phyloP scores from a whole-genome alignment of 2,797 vertebrate species.

The Monodelphis domestica region DNA sequence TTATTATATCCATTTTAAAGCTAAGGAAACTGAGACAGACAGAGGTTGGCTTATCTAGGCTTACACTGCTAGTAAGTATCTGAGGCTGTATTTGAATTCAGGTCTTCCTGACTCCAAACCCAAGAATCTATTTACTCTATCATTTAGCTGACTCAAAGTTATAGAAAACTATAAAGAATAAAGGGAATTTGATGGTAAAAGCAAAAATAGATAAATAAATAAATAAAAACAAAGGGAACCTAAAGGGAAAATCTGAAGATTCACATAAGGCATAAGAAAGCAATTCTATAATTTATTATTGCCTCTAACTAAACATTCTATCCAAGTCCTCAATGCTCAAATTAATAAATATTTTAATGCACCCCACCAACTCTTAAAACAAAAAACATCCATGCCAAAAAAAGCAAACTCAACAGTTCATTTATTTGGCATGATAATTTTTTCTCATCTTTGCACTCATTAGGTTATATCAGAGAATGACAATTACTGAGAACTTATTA shows the following conservation, averaged over 20 bases:
- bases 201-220: not conserved
- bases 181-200: not conserved
- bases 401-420: constrained; percentile 31
- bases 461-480: constrained; percentile 33
- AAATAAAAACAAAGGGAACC: constrained; percentile 47
- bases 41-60: not conserved
- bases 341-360: constrained; percentile 49
- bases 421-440: constrained; percentile 35
- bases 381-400: constrained; percentile 39
- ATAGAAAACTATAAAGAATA: not conserved
- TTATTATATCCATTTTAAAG: not conserved
- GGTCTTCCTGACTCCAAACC: not conserved
- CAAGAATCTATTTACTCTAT: not conserved
- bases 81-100: not conserved
- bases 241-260: constrained; percentile 36
- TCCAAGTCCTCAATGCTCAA: constrained; percentile 36
- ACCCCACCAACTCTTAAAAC: constrained; percentile 37
- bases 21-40: not conserved
- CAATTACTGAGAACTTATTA: constrained; percentile 56
- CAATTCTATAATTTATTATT: constrained; percentile 48
- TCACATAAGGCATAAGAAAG: constrained; percentile 30
- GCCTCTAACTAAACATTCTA: constrained; percentile 34
- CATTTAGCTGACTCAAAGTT: not conserved
- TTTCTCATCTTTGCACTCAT: constrained; percentile 41
- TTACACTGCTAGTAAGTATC: not conserved